These are phyloP conservation scores for Muricea muricata DNA, from an alignment of 92 coral and sea anemone species.

Conservation along the genomic window DNA sequence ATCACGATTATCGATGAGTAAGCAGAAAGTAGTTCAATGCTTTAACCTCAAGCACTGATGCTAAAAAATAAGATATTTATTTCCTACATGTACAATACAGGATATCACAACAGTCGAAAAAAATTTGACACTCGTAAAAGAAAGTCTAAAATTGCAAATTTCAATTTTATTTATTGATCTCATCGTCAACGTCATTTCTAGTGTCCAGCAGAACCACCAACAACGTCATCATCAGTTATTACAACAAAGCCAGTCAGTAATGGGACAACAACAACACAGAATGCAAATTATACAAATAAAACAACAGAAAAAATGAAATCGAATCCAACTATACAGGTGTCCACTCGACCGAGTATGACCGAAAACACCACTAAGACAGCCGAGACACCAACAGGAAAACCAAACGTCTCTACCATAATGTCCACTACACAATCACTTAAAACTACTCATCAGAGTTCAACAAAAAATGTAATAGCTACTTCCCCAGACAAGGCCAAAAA, in stretches of 20 bases:
- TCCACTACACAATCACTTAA: background rate
- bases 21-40: too few species aligned
- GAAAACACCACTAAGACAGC: background rate
- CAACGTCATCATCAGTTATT: background rate
- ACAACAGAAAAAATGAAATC: background rate
- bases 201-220: slow-evolving; percentile 3
- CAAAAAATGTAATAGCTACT: background rate
- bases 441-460: background rate
- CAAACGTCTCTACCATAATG: background rate
- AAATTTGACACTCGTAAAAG: too few species aligned
- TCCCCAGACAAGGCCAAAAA: background rate
- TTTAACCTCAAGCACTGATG: too few species aligned
- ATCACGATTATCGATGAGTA: too few species aligned
- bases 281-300: background rate
- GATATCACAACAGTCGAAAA: too few species aligned
- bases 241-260: background rate
- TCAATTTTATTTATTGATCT: background rate
- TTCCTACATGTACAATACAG: too few species aligned
- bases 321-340: background rate
- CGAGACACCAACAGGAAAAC: background rate
- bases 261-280: background rate
- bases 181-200: background rate
- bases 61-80: too few species aligned
- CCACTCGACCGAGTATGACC: background rate
- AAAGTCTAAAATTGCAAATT: too few species aligned